Percentiles rank a stretch among this genome's conserved stretches.
These are phyloP conservation scores for Campaea margaritaria DNA, from an alignment of 2,888 invertebrate species.

Conservation along the genomic window DNA sequence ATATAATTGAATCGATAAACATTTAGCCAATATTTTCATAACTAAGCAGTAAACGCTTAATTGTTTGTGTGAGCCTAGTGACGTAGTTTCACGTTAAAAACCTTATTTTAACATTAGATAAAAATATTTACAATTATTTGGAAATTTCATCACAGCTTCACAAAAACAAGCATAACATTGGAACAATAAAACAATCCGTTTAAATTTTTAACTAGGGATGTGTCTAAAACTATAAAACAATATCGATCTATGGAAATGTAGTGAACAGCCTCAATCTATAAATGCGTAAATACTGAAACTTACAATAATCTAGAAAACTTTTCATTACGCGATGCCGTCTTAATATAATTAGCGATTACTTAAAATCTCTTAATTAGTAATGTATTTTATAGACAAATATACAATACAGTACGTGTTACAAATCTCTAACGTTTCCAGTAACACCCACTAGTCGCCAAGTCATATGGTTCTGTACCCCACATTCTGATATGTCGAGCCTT, in stretches of 20 bases:
- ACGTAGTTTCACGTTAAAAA: conserved; percentile 69
- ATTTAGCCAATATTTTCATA: conserved; percentile 80
- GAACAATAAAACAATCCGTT: conserved; percentile 77
- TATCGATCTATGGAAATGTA: conserved; percentile 45
- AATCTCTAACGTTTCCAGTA: conserved; percentile 11
- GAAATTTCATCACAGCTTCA: conserved; percentile 84
- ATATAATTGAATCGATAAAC: conserved; percentile 84
- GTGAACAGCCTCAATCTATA: conserved; percentile 74
- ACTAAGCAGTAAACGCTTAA: conserved; percentile 78
- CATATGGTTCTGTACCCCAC: conserved; percentile 5
- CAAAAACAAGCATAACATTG: conserved; percentile 82
- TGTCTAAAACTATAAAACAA: conserved; percentile 77
- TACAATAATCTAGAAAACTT: conserved; percentile 30
- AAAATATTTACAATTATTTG: conserved; percentile 84
- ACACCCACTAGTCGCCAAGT: not conserved
- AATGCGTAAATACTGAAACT: conserved; percentile 81
- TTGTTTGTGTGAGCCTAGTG: conserved; percentile 81
- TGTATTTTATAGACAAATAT: conserved; percentile 22
- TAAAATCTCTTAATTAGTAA: conserved; percentile 24
- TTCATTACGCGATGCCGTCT: conserved; percentile 18
- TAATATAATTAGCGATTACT: conserved; percentile 24
- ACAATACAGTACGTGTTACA: conserved; percentile 26
- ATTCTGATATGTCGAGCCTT: conserved; percentile 34
- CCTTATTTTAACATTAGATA: conserved; percentile 76
- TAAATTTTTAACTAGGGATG: conserved; percentile 59